Percentiles rank a stretch among this genome's conserved stretches.
Evolutionary conservation across 2,113 vertebrate genomes (phyloP).

Genomic region (Amazona vittata): DNA sequence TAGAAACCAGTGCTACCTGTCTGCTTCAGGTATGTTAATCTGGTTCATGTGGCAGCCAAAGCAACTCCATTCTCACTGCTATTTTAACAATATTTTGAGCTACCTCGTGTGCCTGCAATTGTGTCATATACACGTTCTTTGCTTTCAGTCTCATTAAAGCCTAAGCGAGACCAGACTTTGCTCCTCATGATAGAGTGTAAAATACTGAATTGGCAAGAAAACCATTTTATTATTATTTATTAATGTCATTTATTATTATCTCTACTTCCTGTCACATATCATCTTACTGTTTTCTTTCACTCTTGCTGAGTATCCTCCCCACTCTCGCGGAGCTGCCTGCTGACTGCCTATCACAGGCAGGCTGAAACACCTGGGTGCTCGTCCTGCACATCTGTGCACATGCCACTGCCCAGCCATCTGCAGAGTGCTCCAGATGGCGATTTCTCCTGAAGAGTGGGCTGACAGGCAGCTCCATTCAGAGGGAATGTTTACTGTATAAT

Average conservation of each 20-base stretch:
- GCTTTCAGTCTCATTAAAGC: background rate
- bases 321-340: background rate
- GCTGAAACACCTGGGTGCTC: conserved; percentile 38
- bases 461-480: conserved; percentile 11
- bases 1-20: background rate
- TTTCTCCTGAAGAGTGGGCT: background rate
- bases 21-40: background rate
- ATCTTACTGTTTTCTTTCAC: background rate
- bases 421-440: conserved; percentile 17
- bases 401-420: conserved; percentile 39
- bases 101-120: background rate
- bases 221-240: background rate
- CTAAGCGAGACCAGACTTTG: background rate
- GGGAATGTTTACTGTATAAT: background rate
- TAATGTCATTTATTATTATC: background rate
- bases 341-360: background rate
- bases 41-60: background rate
- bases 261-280: background rate
- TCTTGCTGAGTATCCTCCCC: background rate
- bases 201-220: background rate
- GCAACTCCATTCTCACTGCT: background rate
- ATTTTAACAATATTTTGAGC: background rate
- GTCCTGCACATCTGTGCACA: conserved; percentile 40
- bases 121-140: background rate
- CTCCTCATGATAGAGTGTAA: background rate